A percentile compares a stretch with the other conserved stretches of the same genome.
Conservation (phyloP, 2,797 vertebrate genomes). For the Clamator glandarius region DNA sequence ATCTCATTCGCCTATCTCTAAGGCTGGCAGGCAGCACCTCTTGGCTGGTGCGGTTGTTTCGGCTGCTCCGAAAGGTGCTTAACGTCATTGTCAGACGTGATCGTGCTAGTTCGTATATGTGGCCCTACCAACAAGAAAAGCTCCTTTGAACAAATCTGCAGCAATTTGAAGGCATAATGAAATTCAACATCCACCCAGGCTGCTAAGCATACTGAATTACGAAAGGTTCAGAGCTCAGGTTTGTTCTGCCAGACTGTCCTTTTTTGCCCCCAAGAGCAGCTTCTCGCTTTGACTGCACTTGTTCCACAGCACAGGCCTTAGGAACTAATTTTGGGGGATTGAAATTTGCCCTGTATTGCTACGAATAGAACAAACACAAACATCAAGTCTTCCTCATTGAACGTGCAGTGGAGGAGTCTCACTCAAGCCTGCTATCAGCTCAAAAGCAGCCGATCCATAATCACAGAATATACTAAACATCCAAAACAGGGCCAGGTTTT, state of each 20-base stretch:
- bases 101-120: constrained; percentile 61
- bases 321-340: too few species aligned
- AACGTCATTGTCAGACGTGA: constrained; percentile 22
- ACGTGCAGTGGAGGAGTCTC: not conserved
- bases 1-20: not conserved
- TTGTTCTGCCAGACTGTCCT: not conserved
- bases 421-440: not conserved
- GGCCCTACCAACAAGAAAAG: constrained; percentile 3
- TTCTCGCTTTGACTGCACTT: not conserved
- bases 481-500: not conserved
- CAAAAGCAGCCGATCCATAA: not conserved
- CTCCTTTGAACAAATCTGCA: constrained; percentile 53
- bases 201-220: constrained; percentile 10
- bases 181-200: constrained; percentile 45
- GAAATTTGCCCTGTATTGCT: not conserved
- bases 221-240: not conserved
- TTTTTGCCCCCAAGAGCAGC: not conserved
- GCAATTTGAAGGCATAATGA: constrained; percentile 45
- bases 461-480: not conserved
- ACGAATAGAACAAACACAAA: not conserved
- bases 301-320: not conserved
- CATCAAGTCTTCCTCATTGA: not conserved
- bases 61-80: constrained; percentile 11
- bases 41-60: not conserved
- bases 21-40: constrained; percentile 22